A percentile compares a stretch with the other conserved stretches of the same genome.
phyloP scores from a whole-genome alignment of 2,888 invertebrate species.

The Terebella lapidaria region DNA sequence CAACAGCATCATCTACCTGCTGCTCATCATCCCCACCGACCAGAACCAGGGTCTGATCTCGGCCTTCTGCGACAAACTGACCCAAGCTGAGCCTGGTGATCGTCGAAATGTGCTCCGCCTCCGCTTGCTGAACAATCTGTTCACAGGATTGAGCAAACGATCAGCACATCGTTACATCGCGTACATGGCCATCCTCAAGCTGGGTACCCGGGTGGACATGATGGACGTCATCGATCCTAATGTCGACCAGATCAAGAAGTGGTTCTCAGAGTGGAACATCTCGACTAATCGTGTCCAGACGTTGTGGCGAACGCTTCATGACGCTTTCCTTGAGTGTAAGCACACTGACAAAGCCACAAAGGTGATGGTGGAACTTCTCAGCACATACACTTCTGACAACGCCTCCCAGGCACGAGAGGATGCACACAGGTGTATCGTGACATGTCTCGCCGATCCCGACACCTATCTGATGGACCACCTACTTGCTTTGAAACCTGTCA shows the following conservation, averaged over 20 bases:
- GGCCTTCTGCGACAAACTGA: constrained; percentile 86
- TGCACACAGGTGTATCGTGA: constrained; percentile 81
- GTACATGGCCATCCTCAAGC: constrained; percentile 83
- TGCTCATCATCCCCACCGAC: constrained; percentile 80
- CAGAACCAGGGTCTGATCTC: constrained; percentile 82
- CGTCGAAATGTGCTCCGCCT: constrained; percentile 59
- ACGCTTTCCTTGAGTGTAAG: constrained; percentile 79
- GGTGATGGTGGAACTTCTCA: constrained; percentile 93
- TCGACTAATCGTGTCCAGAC: constrained; percentile 66
- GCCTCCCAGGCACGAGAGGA: constrained; percentile 94
- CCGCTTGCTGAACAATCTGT: constrained; percentile 87
- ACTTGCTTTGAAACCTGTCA: constrained; percentile 86
- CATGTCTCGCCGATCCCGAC: constrained; percentile 90
- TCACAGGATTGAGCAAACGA: constrained; percentile 80
- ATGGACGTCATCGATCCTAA: constrained; percentile 54
- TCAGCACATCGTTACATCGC: constrained; percentile 85
- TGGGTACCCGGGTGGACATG: constrained; percentile 82
- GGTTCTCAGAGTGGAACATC: constrained; percentile 49
- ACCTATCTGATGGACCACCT: constrained; percentile 93
- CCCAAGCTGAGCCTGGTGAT: constrained; percentile 60
- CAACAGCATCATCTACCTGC: constrained; percentile 92
- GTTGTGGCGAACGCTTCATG: constrained; percentile 79
- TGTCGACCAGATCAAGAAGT: constrained; percentile 45
- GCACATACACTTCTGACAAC: constrained; percentile 94
- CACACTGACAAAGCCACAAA: constrained; percentile 83